Conservation (phyloP, 2,888 invertebrate genomes). For the Drosophila nigricruria region DNA sequence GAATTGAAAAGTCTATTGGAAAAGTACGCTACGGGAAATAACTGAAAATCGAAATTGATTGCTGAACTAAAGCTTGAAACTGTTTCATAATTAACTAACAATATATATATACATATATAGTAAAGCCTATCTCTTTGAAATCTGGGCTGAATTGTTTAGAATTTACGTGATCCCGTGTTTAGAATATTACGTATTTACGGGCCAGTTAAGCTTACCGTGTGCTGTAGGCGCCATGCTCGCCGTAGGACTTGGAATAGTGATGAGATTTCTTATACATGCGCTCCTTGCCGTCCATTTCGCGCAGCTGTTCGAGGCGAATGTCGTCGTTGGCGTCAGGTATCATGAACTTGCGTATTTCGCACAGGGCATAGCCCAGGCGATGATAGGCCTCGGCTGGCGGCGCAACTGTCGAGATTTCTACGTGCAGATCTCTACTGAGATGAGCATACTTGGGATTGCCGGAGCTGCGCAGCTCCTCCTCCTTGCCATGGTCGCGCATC, state of each 20-base stretch:
- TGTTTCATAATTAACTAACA: not conserved
- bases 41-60: not conserved
- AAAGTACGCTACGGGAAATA: not conserved
- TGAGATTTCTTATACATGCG: conserved; percentile 83
- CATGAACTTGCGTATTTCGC: conserved; percentile 92
- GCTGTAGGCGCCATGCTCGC: conserved; percentile 77
- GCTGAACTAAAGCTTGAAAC: not conserved
- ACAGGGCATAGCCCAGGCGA: conserved; percentile 92
- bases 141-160: not conserved
- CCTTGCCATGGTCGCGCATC: conserved; percentile 97
- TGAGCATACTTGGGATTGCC: conserved; percentile 97
- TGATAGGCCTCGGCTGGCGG: conserved; percentile 96
- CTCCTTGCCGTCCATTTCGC: conserved; percentile 84
- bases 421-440: conserved; percentile 95
- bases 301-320: conserved; percentile 83
- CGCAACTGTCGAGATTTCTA: conserved; percentile 96
- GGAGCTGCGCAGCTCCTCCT: conserved; percentile 94
- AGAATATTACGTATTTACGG: no score
- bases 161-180: no score
- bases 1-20: not conserved
- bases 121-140: not conserved
- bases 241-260: conserved; percentile 82
- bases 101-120: not conserved
- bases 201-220: no score
- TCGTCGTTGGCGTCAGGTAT: conserved; percentile 89